phyloP scores from a whole-genome alignment of 2,797 vertebrate genomes.

The Cyprinodon diabolis region DNA sequence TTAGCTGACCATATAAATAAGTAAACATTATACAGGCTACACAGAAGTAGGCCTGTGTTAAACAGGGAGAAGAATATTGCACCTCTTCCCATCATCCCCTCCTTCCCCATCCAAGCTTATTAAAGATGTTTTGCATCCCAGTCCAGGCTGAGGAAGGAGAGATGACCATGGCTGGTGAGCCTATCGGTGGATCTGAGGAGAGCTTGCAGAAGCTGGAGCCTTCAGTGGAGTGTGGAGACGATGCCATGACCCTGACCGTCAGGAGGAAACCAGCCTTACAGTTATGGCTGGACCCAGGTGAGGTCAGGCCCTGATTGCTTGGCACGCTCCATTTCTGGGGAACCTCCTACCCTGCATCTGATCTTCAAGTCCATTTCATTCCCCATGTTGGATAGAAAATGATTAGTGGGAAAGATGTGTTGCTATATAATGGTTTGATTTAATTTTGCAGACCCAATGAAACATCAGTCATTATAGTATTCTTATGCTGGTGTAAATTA shows the following conservation, averaged over 20 bases:
- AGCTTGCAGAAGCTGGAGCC: constrained; percentile 65
- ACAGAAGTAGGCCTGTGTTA: no score
- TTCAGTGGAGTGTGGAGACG: constrained; percentile 65
- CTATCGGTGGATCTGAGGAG: constrained; percentile 17
- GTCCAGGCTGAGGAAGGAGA: constrained; percentile 12
- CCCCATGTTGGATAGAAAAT: not conserved
- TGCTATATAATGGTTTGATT: not conserved
- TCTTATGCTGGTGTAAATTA: not conserved
- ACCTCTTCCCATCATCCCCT: no score
- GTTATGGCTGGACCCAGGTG: constrained; percentile 61
- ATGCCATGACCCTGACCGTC: constrained; percentile 63
- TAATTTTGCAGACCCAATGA: no score
- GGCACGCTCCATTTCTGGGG: no score
- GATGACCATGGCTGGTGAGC: constrained; percentile 21
- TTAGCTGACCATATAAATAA: no score
- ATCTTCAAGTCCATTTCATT: not conserved
- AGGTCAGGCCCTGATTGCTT: not conserved
- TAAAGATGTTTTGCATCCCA: constrained; percentile 18
- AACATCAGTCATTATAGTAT: not conserved
- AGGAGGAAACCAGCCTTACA: constrained; percentile 56
- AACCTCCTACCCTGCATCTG: not conserved
- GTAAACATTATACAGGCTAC: no score
- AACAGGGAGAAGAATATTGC: no score
- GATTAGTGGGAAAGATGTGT: not conserved
- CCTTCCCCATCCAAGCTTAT: not conserved